Evolutionary conservation across 2,797 vertebrate species (phyloP), one percentile per base, ranked within the genome.

Genomic region (Onychomys leucogaster): DNA sequence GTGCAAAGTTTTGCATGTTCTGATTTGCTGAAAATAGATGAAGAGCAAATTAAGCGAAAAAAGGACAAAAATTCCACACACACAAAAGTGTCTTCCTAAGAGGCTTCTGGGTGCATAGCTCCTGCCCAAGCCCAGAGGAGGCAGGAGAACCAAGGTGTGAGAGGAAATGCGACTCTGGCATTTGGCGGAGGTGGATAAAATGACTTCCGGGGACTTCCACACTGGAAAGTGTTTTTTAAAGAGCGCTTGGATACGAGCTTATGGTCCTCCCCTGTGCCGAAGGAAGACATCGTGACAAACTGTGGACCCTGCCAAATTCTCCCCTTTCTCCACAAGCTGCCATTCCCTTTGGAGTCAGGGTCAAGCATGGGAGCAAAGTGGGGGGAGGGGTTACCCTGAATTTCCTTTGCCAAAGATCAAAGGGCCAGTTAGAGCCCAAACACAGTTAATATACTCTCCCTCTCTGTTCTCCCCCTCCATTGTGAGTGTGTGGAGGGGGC

Each of bases 11-110:
- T 76, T 96, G 32, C 71, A 63, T 12, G 80, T n/a, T 96, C 85
- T 73, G 49, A 81, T 91, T 86, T 88, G 76, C 91, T 96, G 71
- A 93, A 97, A 96, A 89, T 67, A 92, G 49, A 46, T 96, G 59
- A 96, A 91, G 34, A 84, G 37, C 81, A 89, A 94, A 95, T 29
- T 46, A 80, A 65, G 73, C 71, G 80, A n/a, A 5, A 86, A 97
- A 83, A 49, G 12, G 46, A 17, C 73, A 19, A 89, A 90, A 67
- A 75, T 55, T 9, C 59, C 65, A 25, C 59, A 78, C n/a, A n/a
- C n/a, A n/a, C n/a, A n/a, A n/a, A 87, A 91, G 73, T 57, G 83
- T 94, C 91, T 67, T 93, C 94, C 82, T 84, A 4, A 95, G 57
- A 94, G 49, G n/a, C 57, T 12, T 32, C 73, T 4, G 5, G 23